Percentiles rank a stretch among this genome's conserved stretches.
Evolutionary conservation across 1,140 invertebrate genomes (phyloP).

Genomic region (Eriosoma lanigerum): DNA sequence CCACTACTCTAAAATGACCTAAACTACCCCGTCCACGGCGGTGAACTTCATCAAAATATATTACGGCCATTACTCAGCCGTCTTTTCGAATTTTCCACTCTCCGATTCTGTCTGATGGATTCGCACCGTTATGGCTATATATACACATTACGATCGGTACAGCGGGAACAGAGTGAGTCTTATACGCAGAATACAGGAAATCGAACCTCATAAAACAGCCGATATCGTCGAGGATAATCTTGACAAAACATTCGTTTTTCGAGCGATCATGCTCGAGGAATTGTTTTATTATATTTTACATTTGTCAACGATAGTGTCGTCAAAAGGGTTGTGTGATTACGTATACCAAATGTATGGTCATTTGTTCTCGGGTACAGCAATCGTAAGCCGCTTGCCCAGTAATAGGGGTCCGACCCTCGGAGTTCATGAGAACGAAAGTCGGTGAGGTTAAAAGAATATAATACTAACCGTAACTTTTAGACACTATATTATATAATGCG

Average conservation of each 20-base stretch:
- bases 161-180: too few relatives aligned
- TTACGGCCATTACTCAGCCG: constrained; percentile 47
- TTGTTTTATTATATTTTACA: constrained; percentile 41
- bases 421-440: constrained; percentile 26
- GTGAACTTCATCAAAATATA: constrained; percentile 49
- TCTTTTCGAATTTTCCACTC: constrained; percentile 51
- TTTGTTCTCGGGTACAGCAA: constrained; percentile 20
- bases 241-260: constrained; percentile 43
- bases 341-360: constrained; percentile 23
- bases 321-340: constrained; percentile 33
- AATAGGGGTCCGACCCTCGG: constrained; percentile 7
- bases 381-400: constrained; percentile 14
- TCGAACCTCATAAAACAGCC: constrained; percentile 49
- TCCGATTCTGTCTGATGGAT: constrained; percentile 47
- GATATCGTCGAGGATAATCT: constrained; percentile 37
- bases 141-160: not conserved
- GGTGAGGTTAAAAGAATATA: constrained; percentile 24
- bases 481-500: constrained; percentile 21
- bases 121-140: constrained; percentile 35
- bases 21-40: constrained; percentile 1
- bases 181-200: too few relatives aligned
- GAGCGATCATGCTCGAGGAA: constrained; percentile 1
- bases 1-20: constrained; percentile 42
- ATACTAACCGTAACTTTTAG: constrained; percentile 16
- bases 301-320: constrained; percentile 6